A percentile compares a stretch with the other conserved stretches of the same genome.
Conservation (phyloP, 2,113 vertebrate species). For the Manacus vitellinus region DNA sequence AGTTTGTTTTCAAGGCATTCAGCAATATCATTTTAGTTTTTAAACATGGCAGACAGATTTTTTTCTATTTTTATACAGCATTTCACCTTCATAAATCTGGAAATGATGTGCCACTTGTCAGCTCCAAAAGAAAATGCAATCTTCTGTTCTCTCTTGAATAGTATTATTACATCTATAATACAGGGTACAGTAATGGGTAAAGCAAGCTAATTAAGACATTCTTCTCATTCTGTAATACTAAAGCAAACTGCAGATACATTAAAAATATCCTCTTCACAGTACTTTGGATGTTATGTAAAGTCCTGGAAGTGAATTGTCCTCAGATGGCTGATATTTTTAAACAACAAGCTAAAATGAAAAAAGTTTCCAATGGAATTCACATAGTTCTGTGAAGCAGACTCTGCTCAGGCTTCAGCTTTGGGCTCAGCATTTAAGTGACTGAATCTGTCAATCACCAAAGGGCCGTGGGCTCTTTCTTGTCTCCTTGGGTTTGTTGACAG, state of each 20-base stretch:
- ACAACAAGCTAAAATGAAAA: not conserved
- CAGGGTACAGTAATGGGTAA: not conserved
- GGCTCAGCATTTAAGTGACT: constrained; percentile 30
- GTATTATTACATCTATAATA: not conserved
- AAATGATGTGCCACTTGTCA: not conserved
- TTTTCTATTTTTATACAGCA: not conserved
- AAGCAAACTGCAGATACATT: not conserved
- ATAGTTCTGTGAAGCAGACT: not conserved
- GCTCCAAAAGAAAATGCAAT: not conserved
- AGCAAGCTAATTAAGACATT: not conserved
- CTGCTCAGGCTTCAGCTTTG: constrained; percentile 18
- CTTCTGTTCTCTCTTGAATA: not conserved
- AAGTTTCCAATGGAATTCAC: not conserved
- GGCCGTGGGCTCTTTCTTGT: constrained; percentile 48
- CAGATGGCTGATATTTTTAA: not conserved
- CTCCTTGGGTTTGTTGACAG: constrained; percentile 42
- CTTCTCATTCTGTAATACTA: not conserved
- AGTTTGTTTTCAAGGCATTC: not conserved
- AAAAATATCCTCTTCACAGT: not conserved
- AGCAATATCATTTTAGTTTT: not conserved
- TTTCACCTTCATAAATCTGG: constrained; percentile 10
- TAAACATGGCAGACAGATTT: not conserved
- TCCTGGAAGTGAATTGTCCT: not conserved
- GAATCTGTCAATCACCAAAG: constrained; percentile 27
- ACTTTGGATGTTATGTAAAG: constrained; percentile 1